Evolutionary conservation across 2,888 invertebrate species (phyloP), one percentile per base, ranked within the genome.

Genomic region (Synanthedon andrenaeformis): DNA sequence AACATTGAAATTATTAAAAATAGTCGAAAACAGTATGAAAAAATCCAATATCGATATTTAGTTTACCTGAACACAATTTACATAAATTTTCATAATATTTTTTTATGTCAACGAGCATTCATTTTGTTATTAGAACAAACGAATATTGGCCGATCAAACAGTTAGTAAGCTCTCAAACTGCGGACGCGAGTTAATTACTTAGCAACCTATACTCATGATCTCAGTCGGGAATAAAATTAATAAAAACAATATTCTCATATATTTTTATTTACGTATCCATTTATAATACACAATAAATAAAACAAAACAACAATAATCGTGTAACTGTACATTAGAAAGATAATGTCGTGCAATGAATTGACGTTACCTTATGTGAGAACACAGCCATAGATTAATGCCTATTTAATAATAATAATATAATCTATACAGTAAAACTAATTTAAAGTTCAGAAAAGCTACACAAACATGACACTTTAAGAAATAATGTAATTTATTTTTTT

Each of bases 291-390:
- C 77, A 81, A 70, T 76, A 65, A 70, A 69, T 67, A 67, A 63
- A 72, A 72, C 70, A 60, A 69, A 80, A 75, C 70, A 72, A 77
- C 74, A 68, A 72, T 66, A 23, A 67, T 69, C 56, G 70, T 75
- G 76, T 76, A 65, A 75, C 79, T 81, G 75, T 84, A 85, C 82
- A 82, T 72, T 76, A 70, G 69, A 75, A 74, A 83, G 76, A 81
- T 79, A 75, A 79, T 81, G 76, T 81, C 72, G 86, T 87, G 86
- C 86, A 82, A 78, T 80, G 81, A 87, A 85, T 86, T 87, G 86
- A 87, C 86, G 68, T 82, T 82, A 84, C 72, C 79, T 84, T 85
- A 82, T 72, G 82, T 87, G 84, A 85, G 76, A 80, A 87, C 86
- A 86, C 86, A 87, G 86, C 86, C 86, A 84, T 83, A 82, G 76